Percentiles rank a stretch among this genome's conserved stretches.
Evolutionary conservation across 2,113 vertebrate species (phyloP).

Genomic region (Chaetops frenatus): DNA sequence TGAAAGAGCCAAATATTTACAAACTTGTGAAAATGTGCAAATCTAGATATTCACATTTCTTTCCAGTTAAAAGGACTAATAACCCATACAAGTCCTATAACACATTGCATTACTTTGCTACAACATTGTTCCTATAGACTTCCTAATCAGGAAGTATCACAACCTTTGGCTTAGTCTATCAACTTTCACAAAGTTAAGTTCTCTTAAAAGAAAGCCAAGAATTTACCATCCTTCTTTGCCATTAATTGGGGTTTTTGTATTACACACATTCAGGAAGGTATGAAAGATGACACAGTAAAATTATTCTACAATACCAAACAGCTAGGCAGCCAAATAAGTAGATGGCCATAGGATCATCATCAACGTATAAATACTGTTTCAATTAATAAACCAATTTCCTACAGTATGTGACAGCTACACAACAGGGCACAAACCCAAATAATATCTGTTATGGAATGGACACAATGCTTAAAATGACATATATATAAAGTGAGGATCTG

Average conservation of each 20-base stretch:
- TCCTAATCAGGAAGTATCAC: not conserved
- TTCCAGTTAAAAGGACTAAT: not conserved
- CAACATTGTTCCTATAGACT: not conserved
- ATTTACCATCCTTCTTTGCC: not conserved
- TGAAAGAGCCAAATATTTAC: not conserved
- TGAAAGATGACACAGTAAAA: not conserved
- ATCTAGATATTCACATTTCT: not conserved
- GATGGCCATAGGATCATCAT: not conserved
- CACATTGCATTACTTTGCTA: not conserved
- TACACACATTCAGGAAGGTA: not conserved
- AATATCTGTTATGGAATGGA: not conserved
- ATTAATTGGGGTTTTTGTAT: not conserved
- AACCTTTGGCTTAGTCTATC: not conserved
- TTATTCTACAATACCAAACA: not conserved
- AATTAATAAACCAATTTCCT: not conserved
- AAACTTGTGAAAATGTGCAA: not conserved
- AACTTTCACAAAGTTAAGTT: not conserved
- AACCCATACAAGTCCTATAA: not conserved
- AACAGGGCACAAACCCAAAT: not conserved
- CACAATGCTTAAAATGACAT: not conserved
- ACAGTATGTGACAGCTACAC: not conserved
- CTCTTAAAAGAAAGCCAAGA: not conserved
- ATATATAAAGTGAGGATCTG: not conserved
- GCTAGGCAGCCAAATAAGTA: not conserved
- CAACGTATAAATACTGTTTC: not conserved